Conservation (phyloP, 2,888 invertebrate genomes). For the Dicyrtoma fusca region DNA sequence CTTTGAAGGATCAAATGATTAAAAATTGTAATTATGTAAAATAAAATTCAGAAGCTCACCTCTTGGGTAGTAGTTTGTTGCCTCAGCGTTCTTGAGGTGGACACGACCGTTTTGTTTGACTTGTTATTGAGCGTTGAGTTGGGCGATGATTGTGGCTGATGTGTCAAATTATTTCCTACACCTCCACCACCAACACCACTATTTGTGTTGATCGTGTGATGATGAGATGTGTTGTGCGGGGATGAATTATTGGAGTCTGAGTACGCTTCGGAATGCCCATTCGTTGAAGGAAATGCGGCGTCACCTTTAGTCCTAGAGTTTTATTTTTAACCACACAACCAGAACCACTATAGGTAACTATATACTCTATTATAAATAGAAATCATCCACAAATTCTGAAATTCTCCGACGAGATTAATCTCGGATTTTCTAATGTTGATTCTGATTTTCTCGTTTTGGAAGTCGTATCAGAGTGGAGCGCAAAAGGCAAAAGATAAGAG, state of each 20-base stretch:
- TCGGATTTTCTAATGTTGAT: too few relatives aligned
- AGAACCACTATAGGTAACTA: too few relatives aligned
- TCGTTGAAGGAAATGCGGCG: conserved; percentile 63
- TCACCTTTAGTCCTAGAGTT: conserved; percentile 39
- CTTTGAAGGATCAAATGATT: too few relatives aligned
- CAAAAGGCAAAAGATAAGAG: too few relatives aligned
- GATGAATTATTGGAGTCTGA: conserved; percentile 58
- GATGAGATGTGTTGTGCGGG: neutral
- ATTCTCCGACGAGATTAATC: too few relatives aligned
- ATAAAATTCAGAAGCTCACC: conserved; percentile 58
- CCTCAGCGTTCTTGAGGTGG: conserved; percentile 66
- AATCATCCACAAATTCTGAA: too few relatives aligned
- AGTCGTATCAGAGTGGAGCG: too few relatives aligned
- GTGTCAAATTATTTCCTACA: conserved; percentile 14
- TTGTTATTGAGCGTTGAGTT: neutral
- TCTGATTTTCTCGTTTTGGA: too few relatives aligned
- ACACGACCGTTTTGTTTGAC: conserved; percentile 61
- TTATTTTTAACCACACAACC: neutral
- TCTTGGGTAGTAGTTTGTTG: conserved; percentile 69
- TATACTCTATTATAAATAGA: too few relatives aligned
- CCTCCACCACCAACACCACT: conserved; percentile 3
- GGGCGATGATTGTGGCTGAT: conserved; percentile 38
- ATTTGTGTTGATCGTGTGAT: conserved; percentile 1
- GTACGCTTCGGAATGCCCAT: conserved; percentile 69
- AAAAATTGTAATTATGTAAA: neutral